Conservation (phyloP, 1,140 invertebrate species). For the Macrocentrus cingulum region DNA sequence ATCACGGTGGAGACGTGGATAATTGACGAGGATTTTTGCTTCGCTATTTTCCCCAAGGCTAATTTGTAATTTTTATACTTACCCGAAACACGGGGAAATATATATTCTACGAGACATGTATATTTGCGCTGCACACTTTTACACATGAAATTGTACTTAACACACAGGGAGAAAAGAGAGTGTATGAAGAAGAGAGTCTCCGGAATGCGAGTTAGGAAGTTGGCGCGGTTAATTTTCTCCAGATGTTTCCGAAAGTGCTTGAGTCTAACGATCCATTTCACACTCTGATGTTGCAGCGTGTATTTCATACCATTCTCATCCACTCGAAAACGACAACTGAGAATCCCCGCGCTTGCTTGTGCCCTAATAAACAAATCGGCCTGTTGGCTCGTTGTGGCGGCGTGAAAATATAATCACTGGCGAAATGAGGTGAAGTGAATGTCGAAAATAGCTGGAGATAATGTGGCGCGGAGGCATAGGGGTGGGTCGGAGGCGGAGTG, state of each 20-base stretch:
- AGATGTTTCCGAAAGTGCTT: constrained; percentile 29
- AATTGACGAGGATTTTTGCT: constrained; percentile 20
- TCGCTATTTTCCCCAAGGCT: background rate
- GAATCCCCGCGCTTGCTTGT: no score
- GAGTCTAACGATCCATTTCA: constrained; percentile 1
- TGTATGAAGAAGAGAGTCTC: constrained; percentile 1
- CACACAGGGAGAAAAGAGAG: constrained; percentile 11
- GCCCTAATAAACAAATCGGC: no score
- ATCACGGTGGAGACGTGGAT: constrained; percentile 8
- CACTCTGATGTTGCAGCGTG: no score
- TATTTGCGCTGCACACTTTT: background rate
- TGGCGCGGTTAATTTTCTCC: constrained; percentile 36
- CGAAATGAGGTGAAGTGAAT: no score
- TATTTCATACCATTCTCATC: background rate
- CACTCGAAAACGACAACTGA: background rate
- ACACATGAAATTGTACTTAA: background rate
- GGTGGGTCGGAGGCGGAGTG: background rate
- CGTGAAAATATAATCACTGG: no score
- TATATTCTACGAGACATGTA: no score
- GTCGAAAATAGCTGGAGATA: no score
- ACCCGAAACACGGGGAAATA: background rate
- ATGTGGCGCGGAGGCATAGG: no score
- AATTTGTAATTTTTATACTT: constrained; percentile 17
- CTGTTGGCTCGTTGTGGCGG: no score
- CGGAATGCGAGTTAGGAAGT: constrained; percentile 21